Evolutionary conservation across 35 echinoderm and acorn worm genomes (phyloP), one percentile per base, ranked within the genome.

Genomic region (Stichopus chloronotus): DNA sequence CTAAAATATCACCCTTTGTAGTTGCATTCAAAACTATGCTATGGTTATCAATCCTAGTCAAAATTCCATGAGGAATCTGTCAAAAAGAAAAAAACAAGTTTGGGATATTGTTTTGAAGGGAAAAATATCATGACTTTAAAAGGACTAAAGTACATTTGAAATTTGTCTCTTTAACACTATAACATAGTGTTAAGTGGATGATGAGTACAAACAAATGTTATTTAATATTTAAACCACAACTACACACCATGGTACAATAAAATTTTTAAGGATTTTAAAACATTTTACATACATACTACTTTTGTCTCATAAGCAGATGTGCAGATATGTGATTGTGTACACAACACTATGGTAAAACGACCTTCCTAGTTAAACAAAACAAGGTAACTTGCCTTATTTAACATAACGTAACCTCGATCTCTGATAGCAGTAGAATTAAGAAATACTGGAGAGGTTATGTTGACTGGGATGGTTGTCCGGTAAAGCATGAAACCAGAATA

Each of bases 401-500:
- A 78, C 24, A 98, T 90, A 6, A 98, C 88, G 30, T 98, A 98
- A 56, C 95, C 97, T 54, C 95, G 89, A 52, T 98, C 97, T 88
- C 91, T 55, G 69, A 98, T 98, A 5, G 95, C 97, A 24, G 90
- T 76, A 4, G 95, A 90, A 56, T 88, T 91, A 9, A 98, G 88
- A 10, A 84, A 56, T 19, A 93, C 19, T 25, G 95, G 78, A 25
- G 4, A 56, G n/a, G 55, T 92, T 30, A 78, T 69, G 57, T 93
- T 58, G 58, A 86, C 57, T 25, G 83, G 43, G 5, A 98, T 92
- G 7, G 69, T n/a, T 55, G 94, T 98, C 9, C 95, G 83, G 82
- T 98, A 98, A 56, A 98, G 80, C 59, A 98, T 96, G 78, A 95
- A 98, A 63, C 97, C 97, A 80, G 87, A 94, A 68, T 93, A 90